These are phyloP conservation scores for Andrena bicolor DNA, from an alignment of 2,888 invertebrate species.

Conservation along the genomic window DNA sequence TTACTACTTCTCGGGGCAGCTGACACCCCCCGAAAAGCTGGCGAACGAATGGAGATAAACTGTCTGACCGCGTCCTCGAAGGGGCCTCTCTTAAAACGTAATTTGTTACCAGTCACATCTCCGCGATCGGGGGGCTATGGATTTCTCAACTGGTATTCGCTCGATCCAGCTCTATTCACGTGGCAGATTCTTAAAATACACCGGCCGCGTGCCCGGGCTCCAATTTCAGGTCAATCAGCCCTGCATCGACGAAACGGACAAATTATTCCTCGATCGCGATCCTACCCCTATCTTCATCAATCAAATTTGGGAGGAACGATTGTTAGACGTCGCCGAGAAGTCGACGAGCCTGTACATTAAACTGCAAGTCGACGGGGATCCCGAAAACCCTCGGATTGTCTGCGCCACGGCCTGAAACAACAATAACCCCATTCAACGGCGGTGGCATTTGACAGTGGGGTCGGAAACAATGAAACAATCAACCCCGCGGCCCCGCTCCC, in stretches of 20 bases:
- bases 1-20: slow-evolving; percentile 71
- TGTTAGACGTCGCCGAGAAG: no score
- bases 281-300: no score
- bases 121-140: neutral
- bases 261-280: no score
- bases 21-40: slow-evolving; percentile 42
- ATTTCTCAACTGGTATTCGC: neutral
- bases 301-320: no score
- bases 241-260: neutral
- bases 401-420: slow-evolving; percentile 79
- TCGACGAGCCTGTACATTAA: no score
- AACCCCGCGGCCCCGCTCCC: slow-evolving; percentile 73
- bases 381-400: slow-evolving; percentile 75
- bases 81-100: slow-evolving; percentile 37
- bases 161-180: neutral
- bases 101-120: slow-evolving; percentile 29
- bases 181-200: neutral
- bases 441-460: slow-evolving; percentile 82
- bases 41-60: slow-evolving; percentile 56
- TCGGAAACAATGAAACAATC: slow-evolving; percentile 84
- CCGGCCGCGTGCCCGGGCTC: no score
- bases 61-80: slow-evolving; percentile 2
- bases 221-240: neutral
- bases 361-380: slow-evolving; percentile 36
- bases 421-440: slow-evolving; percentile 81